Evolutionary conservation across 2,888 invertebrate genomes (phyloP).

Genomic region (Thymelicus lineola): DNA sequence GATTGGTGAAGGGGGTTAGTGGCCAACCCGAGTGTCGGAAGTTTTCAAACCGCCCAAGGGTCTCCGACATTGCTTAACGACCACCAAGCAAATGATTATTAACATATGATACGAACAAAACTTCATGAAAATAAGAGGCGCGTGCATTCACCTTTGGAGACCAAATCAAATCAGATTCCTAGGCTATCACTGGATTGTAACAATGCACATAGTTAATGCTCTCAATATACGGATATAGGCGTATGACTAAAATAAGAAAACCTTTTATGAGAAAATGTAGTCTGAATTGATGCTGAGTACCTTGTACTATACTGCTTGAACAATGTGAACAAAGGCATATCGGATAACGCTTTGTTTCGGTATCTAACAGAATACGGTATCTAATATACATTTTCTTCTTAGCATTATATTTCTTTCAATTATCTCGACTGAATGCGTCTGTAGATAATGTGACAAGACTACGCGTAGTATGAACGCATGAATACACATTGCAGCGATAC

Average conservation of each 20-base stretch:
- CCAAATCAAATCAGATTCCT: too few relatives aligned
- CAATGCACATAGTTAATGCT: too few relatives aligned
- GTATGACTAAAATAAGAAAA: neutral
- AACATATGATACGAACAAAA: too few relatives aligned
- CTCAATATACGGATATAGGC: too few relatives aligned
- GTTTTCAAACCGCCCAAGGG: too few relatives aligned
- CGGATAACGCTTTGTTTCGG: neutral
- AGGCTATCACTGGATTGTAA: too few relatives aligned
- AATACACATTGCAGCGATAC: neutral
- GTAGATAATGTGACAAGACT: conserved; percentile 8
- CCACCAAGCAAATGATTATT: too few relatives aligned
- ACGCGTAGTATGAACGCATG: neutral
- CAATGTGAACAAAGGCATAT: conserved; percentile 12
- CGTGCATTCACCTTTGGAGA: too few relatives aligned
- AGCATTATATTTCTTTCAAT: conserved; percentile 16
- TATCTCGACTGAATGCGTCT: conserved; percentile 24
- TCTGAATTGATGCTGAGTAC: neutral
- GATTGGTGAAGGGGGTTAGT: too few relatives aligned
- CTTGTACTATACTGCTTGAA: neutral
- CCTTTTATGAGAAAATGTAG: neutral
- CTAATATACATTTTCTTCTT: conserved; percentile 7
- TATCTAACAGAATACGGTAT: conserved; percentile 6
- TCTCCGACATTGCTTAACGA: too few relatives aligned
- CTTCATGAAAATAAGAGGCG: too few relatives aligned
- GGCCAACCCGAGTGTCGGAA: too few relatives aligned